A percentile compares a stretch with the other conserved stretches of the same genome.
Conservation (phyloP, 2,888 invertebrate genomes). For the Agrochola circellaris region DNA sequence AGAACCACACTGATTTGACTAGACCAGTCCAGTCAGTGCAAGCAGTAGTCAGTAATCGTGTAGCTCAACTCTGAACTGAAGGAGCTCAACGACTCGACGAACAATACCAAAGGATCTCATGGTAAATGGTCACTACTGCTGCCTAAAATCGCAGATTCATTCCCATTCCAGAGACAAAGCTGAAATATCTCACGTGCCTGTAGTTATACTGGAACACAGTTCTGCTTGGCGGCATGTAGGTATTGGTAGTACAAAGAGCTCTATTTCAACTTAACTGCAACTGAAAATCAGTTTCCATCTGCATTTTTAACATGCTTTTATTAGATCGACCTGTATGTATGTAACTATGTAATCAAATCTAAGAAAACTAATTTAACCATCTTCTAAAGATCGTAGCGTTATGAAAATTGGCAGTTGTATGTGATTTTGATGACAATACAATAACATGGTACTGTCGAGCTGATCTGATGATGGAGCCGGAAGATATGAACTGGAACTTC, state of each 20-base stretch:
- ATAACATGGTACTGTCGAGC: too few species aligned
- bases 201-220: not conserved
- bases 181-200: not conserved
- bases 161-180: not conserved
- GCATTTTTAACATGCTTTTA: too few species aligned
- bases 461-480: too few species aligned
- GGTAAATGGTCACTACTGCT: too few species aligned
- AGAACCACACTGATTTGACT: not conserved
- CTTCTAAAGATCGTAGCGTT: too few species aligned
- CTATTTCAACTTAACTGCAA: too few species aligned
- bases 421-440: too few species aligned
- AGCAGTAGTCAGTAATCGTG: not conserved
- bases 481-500: too few species aligned
- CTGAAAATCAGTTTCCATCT: not conserved
- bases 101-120: not conserved
- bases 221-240: not conserved
- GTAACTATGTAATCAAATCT: too few species aligned
- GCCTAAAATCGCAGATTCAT: not conserved
- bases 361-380: too few species aligned
- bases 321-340: too few species aligned
- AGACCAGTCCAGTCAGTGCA: not conserved
- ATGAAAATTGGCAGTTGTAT: too few species aligned
- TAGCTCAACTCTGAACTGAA: not conserved
- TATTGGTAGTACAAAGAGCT: not conserved
- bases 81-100: not conserved